These are phyloP conservation scores for Odontomachus brunneus DNA, from an alignment of 1,140 invertebrate genomes.

Conservation along the genomic window DNA sequence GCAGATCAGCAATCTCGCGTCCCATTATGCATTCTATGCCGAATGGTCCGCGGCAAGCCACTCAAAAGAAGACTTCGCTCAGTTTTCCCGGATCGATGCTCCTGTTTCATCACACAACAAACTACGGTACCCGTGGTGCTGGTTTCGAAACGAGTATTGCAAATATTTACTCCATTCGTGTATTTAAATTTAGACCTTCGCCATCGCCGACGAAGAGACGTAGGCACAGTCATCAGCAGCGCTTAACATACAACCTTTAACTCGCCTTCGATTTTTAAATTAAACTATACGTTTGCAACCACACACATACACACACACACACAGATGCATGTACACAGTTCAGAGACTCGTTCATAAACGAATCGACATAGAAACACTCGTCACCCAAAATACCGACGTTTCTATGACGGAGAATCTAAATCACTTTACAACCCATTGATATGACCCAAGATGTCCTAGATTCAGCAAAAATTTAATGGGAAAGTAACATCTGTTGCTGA, in stretches of 20 bases:
- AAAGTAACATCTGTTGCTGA: conserved; percentile 5
- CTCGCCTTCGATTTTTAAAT: conserved; percentile 5
- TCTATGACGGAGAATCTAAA: neutral
- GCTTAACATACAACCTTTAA: conserved; percentile 12
- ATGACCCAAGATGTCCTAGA: neutral
- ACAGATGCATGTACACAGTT: neutral
- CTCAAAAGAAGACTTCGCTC: neutral
- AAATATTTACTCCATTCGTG: conserved; percentile 67
- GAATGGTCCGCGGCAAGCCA: conserved; percentile 1
- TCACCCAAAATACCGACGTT: too few species aligned
- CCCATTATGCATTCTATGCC: conserved; percentile 30
- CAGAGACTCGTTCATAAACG: neutral
- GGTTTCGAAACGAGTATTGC: conserved; percentile 59
- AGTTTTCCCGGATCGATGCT: conserved; percentile 36
- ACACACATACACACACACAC: too few species aligned
- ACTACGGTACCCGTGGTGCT: conserved; percentile 36
- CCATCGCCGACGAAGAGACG: conserved; percentile 45
- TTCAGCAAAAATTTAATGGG: conserved; percentile 21
- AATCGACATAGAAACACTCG: neutral
- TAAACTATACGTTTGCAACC: neutral
- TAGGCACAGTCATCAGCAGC: conserved; percentile 42
- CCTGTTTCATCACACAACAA: conserved; percentile 57
- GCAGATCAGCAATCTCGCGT: conserved; percentile 23
- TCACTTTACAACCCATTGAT: too few species aligned
- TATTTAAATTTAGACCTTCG: conserved; percentile 71